phyloP scores from a whole-genome alignment of 1,140 invertebrate genomes.

The Phymorhynchus buccinoides region DNA sequence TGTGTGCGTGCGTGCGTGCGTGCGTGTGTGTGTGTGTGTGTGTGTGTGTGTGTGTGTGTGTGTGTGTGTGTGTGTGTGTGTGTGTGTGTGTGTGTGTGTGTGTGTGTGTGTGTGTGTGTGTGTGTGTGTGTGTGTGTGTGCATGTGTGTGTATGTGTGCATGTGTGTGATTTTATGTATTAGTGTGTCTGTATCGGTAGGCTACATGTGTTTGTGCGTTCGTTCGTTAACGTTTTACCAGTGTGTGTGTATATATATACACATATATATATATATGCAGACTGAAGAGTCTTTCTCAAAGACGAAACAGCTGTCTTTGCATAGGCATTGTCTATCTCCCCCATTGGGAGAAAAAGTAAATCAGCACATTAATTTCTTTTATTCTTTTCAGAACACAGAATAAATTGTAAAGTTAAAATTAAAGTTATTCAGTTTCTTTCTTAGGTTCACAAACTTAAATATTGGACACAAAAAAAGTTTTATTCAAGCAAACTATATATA shows the following conservation, averaged over 20 bases:
- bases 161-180: neutral
- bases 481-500: too few relatives aligned
- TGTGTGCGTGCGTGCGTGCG: neutral
- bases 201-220: neutral
- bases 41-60: conserved; percentile 30
- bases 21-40: conserved; percentile 16
- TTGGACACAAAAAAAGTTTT: too few relatives aligned
- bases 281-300: too few relatives aligned
- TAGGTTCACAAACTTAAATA: too few relatives aligned
- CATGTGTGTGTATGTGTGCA: neutral
- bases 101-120: neutral
- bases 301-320: too few relatives aligned
- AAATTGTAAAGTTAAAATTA: too few relatives aligned
- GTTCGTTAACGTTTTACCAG: neutral
- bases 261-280: too few relatives aligned
- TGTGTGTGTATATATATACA: neutral
- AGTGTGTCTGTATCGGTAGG: neutral
- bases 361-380: too few relatives aligned
- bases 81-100: neutral
- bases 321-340: too few relatives aligned
- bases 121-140: neutral
- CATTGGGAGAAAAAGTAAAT: too few relatives aligned
- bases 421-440: too few relatives aligned
- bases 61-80: neutral
- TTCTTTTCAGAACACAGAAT: too few relatives aligned